Conservation (phyloP, 2,888 invertebrate genomes). For the Biston stratarius region DNA sequence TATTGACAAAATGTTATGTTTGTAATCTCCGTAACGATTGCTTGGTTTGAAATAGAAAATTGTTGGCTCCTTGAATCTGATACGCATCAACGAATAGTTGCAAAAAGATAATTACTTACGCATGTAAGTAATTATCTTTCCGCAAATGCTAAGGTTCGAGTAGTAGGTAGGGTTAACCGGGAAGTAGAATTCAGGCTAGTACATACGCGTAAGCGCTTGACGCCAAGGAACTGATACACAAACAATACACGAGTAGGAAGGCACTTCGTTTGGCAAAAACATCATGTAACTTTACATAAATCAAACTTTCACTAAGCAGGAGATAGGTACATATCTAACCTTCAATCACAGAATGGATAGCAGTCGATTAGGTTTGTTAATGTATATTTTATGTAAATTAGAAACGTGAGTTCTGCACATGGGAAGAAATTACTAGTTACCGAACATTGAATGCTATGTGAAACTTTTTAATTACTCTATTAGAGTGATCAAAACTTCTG, state of each 20-base stretch:
- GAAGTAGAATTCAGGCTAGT: too few relatives aligned
- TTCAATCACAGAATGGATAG: slow-evolving; percentile 4
- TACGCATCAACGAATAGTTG: too few relatives aligned
- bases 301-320: slow-evolving; percentile 28
- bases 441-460: slow-evolving; percentile 27
- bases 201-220: neutral
- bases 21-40: too few relatives aligned
- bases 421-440: slow-evolving; percentile 14
- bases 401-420: slow-evolving; percentile 7
- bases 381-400: slow-evolving; percentile 53
- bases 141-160: too few relatives aligned
- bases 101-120: too few relatives aligned
- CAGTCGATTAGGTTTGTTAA: slow-evolving; percentile 19
- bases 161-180: too few relatives aligned
- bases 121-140: too few relatives aligned
- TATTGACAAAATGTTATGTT: too few relatives aligned
- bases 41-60: too few relatives aligned
- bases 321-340: neutral
- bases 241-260: too few relatives aligned
- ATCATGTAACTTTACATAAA: neutral
- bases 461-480: slow-evolving; percentile 27
- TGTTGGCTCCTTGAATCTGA: too few relatives aligned
- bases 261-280: neutral
- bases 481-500: slow-evolving; percentile 9
- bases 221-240: neutral